Evolutionary conservation across 2,797 vertebrate genomes (phyloP), one percentile per base, ranked within the genome.

Genomic region (Pangasius larnaudii): DNA sequence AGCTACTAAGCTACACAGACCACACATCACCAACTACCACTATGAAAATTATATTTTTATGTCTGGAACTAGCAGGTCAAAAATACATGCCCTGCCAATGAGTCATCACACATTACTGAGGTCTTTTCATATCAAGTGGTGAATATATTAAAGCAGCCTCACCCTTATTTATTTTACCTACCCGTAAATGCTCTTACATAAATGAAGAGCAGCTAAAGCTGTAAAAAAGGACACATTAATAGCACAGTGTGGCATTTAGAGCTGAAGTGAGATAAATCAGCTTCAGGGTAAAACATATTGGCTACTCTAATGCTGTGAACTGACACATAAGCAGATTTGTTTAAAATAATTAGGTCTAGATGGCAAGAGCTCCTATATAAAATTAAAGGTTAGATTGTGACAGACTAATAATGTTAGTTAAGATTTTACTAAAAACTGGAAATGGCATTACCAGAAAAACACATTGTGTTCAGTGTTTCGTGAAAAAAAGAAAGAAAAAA

Each of bases 201-300:
- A 36, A 56, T 36, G 4, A 65, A 61, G 53, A 80, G 27, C 42
- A 67, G 61, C 61, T 16, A 85, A 71, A 79, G 53, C 87, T 71
- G 63, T 80, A 83, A 86, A 82, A 82, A 33, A 77, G 71, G 19
- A 58, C 13, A 33, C 74, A 85, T 82, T 88, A 88, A 80, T 49
- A 65, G 80, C 39, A 46, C 42, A 63, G 65, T 84, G 80, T 90
- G 85, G 87, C 85, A 87, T 88, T 90, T 88, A 84, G 65, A 88
- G 56, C 53, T 56, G 72, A 90, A 58, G 39, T 71, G 80, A 86
- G 58, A 65, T 14, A 61, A 86, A 65, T 69, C 78, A 58, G 80
- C 71, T 86, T 71, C 85, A 61, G 69, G 27, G 30, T 59, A 83
- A 36, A 84, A 84, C 78, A 86, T 78, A 78, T 71, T 61, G 36